These are phyloP conservation scores for Dicranocentrus wangi DNA, from an alignment of 2,888 invertebrate species.

Conservation along the genomic window DNA sequence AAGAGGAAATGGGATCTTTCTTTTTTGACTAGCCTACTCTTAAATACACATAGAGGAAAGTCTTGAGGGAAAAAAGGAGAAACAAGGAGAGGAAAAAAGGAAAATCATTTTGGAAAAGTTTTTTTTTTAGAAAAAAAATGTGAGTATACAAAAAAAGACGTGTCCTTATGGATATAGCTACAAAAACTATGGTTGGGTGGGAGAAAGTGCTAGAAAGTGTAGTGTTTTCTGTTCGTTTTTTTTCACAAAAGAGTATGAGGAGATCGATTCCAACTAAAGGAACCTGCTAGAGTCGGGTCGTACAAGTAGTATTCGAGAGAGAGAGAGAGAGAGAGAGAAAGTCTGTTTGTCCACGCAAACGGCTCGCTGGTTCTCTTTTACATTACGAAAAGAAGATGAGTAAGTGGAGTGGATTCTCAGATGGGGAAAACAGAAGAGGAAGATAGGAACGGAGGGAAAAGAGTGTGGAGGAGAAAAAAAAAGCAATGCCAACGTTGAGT, in stretches of 20 bases:
- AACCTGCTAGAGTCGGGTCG: background rate
- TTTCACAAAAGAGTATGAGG: slow-evolving; percentile 10
- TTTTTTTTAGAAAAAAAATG: slow-evolving; percentile 18
- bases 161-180: background rate
- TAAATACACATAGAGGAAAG: slow-evolving; percentile 25
- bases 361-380: slow-evolving; percentile 12
- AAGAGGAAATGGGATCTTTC: slow-evolving; percentile 45
- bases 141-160: slow-evolving; percentile 12
- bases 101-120: slow-evolving; percentile 38
- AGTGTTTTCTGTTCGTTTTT: background rate
- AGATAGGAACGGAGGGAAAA: slow-evolving; percentile 9
- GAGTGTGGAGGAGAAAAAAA: slow-evolving; percentile 36
- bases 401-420: slow-evolving; percentile 19
- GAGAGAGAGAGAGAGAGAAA: background rate
- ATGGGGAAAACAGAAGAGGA: background rate
- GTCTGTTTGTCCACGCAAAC: slow-evolving; percentile 30
- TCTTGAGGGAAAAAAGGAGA: slow-evolving; percentile 32
- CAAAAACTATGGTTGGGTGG: background rate
- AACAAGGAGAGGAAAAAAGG: slow-evolving; percentile 25
- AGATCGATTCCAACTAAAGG: slow-evolving; percentile 25
- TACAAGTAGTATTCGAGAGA: background rate
- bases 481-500: slow-evolving; percentile 27
- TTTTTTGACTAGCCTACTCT: background rate
- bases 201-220: background rate
- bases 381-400: slow-evolving; percentile 16